Evolutionary conservation across 2,797 vertebrate genomes (phyloP).

Genomic region (Arctocebus calabarensis): DNA sequence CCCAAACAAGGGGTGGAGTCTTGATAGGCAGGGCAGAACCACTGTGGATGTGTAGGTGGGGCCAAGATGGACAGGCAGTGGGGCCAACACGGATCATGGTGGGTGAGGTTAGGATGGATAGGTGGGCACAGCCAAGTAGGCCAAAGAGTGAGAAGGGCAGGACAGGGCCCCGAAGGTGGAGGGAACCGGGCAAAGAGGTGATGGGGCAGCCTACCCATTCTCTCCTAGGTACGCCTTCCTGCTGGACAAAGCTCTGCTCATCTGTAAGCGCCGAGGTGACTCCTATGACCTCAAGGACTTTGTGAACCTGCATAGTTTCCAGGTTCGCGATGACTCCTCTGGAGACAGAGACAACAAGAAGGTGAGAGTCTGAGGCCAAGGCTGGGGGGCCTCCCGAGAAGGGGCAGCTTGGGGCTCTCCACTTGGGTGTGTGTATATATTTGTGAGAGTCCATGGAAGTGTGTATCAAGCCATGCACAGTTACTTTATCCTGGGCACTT

Average conservation of each 20-base stretch:
- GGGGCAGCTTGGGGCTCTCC: not conserved
- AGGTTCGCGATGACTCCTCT: constrained; percentile 91
- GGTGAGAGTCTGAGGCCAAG: constrained; percentile 83
- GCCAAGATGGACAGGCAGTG: not conserved
- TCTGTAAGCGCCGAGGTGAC: constrained; percentile 96
- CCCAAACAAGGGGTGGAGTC: not conserved
- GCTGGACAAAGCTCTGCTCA: constrained; percentile 95
- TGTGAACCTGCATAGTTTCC: constrained; percentile 92
- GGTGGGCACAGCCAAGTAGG: not conserved
- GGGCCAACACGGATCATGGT: fast-evolving
- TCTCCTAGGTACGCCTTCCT: constrained; percentile 93
- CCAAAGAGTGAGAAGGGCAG: not conserved
- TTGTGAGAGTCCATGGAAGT: not conserved
- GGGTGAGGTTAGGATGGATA: not conserved
- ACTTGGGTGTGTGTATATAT: not conserved
- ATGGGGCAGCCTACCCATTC: not conserved
- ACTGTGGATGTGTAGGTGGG: not conserved
- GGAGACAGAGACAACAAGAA: constrained; percentile 94
- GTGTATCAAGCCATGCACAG: not conserved
- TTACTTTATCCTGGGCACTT: too few relatives aligned
- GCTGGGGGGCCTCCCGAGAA: not conserved
- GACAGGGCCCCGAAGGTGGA: not conserved
- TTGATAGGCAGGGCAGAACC: not conserved
- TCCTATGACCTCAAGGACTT: constrained; percentile 94
- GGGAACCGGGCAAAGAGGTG: not conserved